Base-by-base conservation (phyloP, 2,888 invertebrate genomes). In the Timandra comae region DNA sequence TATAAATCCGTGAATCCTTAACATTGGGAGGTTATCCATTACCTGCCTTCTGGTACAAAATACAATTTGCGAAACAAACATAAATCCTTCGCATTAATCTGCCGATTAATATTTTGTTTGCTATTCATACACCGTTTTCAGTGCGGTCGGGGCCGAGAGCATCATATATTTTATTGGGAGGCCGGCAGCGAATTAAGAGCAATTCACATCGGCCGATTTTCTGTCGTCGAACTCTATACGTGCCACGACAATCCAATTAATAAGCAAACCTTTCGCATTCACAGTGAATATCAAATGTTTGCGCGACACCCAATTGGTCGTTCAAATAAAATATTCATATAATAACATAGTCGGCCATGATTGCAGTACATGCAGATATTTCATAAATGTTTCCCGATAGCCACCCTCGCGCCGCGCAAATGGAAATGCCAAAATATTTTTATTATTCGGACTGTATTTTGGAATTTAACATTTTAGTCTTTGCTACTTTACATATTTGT, bases 201-300 rank as follows among this genome's bases (percentile, higher is more conserved):
- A 75, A 74, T 78, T 77, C 66, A 69, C 71, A 70, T 69, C 59
- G 69, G 55, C 53, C 69, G 66, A 71, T 77, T 75, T 71, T 60
- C 63, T 52, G 63, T 62, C 67, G 65, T 49, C 52, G 56, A 53
- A 38, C 40, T 47, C 52, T 45, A 54, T 56, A 63, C 67, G 65
- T 66, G 69, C 58, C 56, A 67, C 69, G 72, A 75, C 69, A 79
- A 77, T 77, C 74, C 74, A 77, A 75, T 79, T 80, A 79, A 76
- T 78, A 76, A 78, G 72, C 73, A 77, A 75, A 76, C 73, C 75
- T 79, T 76, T 73, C 67, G 72, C 60, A 76, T 70, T 69, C 76
- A 67, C 68, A 54, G 68, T 70, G 79, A 79, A 81, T 80, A 76
- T 72, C 62, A 78, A 81, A 78, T 74, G 65, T 76, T 75, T 71